Base-by-base conservation (phyloP, 2,797 vertebrate species). In the Ctenochaetus hawaiiensis region DNA sequence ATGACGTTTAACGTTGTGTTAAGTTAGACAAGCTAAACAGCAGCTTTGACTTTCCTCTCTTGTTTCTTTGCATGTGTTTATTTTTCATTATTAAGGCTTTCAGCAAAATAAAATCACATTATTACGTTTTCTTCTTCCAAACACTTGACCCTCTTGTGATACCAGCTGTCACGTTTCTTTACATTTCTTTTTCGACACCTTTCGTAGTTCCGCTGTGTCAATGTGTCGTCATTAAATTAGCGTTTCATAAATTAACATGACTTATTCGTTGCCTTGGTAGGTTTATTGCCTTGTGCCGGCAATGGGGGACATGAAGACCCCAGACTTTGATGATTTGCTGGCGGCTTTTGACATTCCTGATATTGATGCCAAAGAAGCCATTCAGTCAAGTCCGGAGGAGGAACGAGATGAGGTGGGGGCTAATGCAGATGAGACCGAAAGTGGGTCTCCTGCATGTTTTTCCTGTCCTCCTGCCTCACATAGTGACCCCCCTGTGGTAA, bases 251-350 rank as follows among this genome's bases (percentile, higher is more conserved):
- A 0, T 13, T 66, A 20, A 30, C 30, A 5, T 56, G 37, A 81
- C 37, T 23, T 0, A 4, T 49, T 6, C 74, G n/a, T 44, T 64
- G 16, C 14, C 78, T 64, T 18, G 0, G 22, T 76, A 96, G 96
- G 93, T 91, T 90, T 89, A 74, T 49, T 83, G 84, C 67, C 78
- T 75, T 72, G 78, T 65, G 83, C 86, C 85, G 93, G 92, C 91
- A 81, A 99, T 99, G 98, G 98, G 97, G 88, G 98, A 99, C 94
- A 99, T 99, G 98, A 99, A 99, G 85, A 99, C 98, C n/a, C 98
- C 98, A 12, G 98, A 99, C 85, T 99, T 99, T 3, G 98, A 99
- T 9, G 98, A 99, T 92, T 95, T 99, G 3, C 87, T 99, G 90
- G 98, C 98, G 53, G 98, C 98, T 1, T 99, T 99, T 34, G 98